Evolutionary conservation across 92 coral and sea anemone species (phyloP), one percentile per base, ranked within the genome.

Genomic region (Galaxea fascicularis): DNA sequence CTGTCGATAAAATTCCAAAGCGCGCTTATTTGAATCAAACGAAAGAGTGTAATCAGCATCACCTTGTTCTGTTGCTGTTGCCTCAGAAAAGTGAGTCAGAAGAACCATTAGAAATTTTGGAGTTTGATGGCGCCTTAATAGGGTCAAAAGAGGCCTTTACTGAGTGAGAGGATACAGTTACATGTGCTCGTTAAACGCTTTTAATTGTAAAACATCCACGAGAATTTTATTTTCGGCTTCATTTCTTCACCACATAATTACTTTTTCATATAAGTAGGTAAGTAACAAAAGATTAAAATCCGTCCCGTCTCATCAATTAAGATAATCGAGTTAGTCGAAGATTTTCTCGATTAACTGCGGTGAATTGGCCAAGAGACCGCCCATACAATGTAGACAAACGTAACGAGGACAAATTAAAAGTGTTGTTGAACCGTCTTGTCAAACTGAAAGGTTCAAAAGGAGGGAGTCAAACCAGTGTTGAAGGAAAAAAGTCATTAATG

Each of bases 391-490:
- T 10, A 18, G 60, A 10, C 41, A 20, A 47, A 65, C 20, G 8
- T 65, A 18, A 65, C 69, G 45, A 45, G 17, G 29, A 65, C 83
- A 66, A 77, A 77, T 41, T 78, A 18, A 63, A 76, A 76, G 81
- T 58, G n/a, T 24, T 57, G 53, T 57, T 57, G 41, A 57, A 57
- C 39, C 24, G 53, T 76, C 25, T 31, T 57, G 21, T 31, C 80
- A 75, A 57, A 75, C 56, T n/a, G 66, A 28, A 16, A 35, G 0
- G 53, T 58, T 31, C 18, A 0, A 31, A 11, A 11, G 46, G 25
- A 57, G 81, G 46, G 25, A 57, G 81, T 76, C 51, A 76, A 46
- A 75, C 52, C 8, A 9, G 66, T n/a, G 63, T 57, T 35, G 52
- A 20, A 18, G 35, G 24, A 4, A 12, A 76, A 76, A 25, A 26